Evolutionary conservation across 2,888 invertebrate species (phyloP).

Genomic region (Pristionchus maxplancki): DNA sequence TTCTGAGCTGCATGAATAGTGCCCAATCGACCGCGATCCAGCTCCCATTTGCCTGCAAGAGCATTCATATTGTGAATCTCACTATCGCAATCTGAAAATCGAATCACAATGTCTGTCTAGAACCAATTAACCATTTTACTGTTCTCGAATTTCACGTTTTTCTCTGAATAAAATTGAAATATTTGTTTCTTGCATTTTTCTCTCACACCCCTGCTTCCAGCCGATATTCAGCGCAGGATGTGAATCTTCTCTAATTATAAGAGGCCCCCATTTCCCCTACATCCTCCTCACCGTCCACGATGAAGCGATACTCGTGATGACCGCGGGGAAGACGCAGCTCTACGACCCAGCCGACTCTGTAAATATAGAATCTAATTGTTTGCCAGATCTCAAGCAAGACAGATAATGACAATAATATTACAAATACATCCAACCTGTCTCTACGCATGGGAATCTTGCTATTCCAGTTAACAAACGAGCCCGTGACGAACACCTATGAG

Average conservation of each 20-base stretch:
- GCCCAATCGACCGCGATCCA: slow-evolving; percentile 28
- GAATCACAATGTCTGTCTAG: no score
- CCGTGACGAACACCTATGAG: slow-evolving; percentile 48
- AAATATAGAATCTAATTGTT: not conserved
- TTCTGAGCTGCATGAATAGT: not conserved
- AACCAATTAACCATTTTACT: no score
- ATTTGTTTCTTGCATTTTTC: not conserved
- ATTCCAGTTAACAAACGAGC: slow-evolving; percentile 52
- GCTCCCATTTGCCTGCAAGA: slow-evolving; percentile 41
- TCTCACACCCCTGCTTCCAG: no score
- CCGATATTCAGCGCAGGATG: no score
- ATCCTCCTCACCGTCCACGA: slow-evolving; percentile 32
- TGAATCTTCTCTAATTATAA: no score
- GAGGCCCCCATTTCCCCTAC: no score
- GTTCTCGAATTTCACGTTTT: no score
- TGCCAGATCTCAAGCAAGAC: no score
- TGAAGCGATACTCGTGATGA: slow-evolving; percentile 52
- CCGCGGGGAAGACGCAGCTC: slow-evolving; percentile 46
- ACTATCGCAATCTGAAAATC: no score
- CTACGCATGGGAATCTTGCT: slow-evolving; percentile 50
- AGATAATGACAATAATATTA: not conserved
- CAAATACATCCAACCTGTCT: not conserved
- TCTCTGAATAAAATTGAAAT: no score
- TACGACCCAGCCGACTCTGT: slow-evolving; percentile 49
- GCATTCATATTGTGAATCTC: no score